A percentile compares a stretch with the other conserved stretches of the same genome.
These are phyloP conservation scores for Ophonus ardosiacus DNA, from an alignment of 2,888 invertebrate genomes.

Conservation along the genomic window DNA sequence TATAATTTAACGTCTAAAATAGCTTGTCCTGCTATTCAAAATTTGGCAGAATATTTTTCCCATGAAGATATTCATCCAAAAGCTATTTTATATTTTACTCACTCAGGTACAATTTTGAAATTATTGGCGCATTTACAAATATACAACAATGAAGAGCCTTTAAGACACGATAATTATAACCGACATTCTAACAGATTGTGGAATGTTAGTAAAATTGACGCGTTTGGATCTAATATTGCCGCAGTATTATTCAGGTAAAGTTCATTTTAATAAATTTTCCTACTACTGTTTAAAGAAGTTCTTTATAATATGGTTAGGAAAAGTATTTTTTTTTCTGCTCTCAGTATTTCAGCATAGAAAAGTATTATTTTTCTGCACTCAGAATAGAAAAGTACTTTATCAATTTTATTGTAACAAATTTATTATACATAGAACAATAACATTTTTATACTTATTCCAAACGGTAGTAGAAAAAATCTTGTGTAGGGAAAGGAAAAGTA, in stretches of 20 bases:
- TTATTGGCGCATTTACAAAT: slow-evolving; percentile 85
- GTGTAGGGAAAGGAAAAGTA: too few species aligned
- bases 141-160: slow-evolving; percentile 81
- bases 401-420: too few species aligned
- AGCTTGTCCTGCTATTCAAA: slow-evolving; percentile 85
- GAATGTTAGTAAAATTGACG: slow-evolving; percentile 81
- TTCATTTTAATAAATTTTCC: not conserved
- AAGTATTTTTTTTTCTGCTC: too few species aligned
- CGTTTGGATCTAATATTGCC: slow-evolving; percentile 88
- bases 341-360: too few species aligned
- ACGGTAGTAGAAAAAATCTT: too few species aligned
- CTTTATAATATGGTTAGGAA: too few species aligned
- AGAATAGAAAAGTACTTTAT: too few species aligned
- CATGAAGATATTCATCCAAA: slow-evolving; percentile 51
- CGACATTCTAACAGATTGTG: slow-evolving; percentile 73
- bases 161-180: slow-evolving; percentile 77
- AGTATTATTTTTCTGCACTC: too few species aligned
- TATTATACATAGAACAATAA: too few species aligned
- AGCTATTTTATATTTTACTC: slow-evolving; percentile 81
- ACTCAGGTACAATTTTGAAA: slow-evolving; percentile 90
- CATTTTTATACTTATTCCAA: too few species aligned
- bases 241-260: slow-evolving; percentile 76
- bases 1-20: slow-evolving; percentile 84
- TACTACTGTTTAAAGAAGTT: too few species aligned
- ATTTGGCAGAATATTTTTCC: slow-evolving; percentile 82